These are phyloP conservation scores for Oreochromis tanganicae DNA, from an alignment of 2,113 vertebrate species.

Conservation along the genomic window DNA sequence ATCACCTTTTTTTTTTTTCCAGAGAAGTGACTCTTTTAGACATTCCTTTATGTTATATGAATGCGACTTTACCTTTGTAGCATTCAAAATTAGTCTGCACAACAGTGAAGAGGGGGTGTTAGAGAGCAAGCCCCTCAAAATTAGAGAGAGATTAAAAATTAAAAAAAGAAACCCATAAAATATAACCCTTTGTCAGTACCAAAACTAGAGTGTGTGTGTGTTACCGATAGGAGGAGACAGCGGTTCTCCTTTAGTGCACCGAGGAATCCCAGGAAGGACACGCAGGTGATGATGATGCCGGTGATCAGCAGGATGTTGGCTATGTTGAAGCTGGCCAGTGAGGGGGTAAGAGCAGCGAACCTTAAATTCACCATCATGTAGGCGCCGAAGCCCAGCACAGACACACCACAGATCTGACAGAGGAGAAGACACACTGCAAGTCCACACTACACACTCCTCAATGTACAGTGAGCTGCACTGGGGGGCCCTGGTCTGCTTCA, in stretches of 20 bases:
- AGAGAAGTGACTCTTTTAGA: not conserved
- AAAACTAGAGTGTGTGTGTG: not conserved
- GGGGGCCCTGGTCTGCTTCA: not conserved
- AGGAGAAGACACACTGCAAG: not conserved
- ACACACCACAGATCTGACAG: conserved; percentile 75
- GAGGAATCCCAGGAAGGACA: conserved; percentile 86
- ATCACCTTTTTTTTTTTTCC: not conserved
- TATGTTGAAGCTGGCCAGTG: conserved; percentile 57
- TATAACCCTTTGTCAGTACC: not conserved
- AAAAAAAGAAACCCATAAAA: not conserved
- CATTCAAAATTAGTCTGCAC: not conserved
- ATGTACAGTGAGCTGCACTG: not conserved
- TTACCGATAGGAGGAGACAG: conserved; percentile 81
- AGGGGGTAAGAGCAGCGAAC: conserved; percentile 57
- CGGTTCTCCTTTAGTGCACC: conserved; percentile 87
- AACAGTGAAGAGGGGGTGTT: not conserved
- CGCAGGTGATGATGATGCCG: conserved; percentile 80
- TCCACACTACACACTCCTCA: not conserved
- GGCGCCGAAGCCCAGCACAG: conserved; percentile 70
- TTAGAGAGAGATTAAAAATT: no score
- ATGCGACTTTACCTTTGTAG: not conserved
- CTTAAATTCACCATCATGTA: conserved; percentile 62
- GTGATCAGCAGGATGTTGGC: conserved; percentile 72
- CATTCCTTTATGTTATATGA: not conserved
- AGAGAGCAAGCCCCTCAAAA: not conserved